Percentiles rank a stretch among this genome's conserved stretches.
Evolutionary conservation across 2,113 vertebrate species (phyloP).

Genomic region (Ovis canadensis): DNA sequence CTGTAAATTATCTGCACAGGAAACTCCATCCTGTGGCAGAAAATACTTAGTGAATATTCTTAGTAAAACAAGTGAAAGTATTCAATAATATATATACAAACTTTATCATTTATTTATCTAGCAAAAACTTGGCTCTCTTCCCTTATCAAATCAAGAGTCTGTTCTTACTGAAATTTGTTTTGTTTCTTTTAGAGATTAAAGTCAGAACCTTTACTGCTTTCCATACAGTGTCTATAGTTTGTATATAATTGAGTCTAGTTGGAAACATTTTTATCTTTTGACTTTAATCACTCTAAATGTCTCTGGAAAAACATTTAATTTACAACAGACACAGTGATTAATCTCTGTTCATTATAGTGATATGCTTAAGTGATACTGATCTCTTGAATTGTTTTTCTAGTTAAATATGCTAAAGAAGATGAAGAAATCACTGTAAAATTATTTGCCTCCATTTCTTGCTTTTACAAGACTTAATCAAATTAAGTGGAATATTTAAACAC

Average conservation of each 20-base stretch:
- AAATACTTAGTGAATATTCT: not conserved
- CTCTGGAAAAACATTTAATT: constrained; percentile 27
- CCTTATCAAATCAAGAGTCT: constrained; percentile 22
- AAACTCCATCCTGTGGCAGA: not conserved
- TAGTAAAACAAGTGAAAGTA: not conserved
- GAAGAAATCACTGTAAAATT: constrained; percentile 3
- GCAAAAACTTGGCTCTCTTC: constrained; percentile 16
- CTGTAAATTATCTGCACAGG: not conserved
- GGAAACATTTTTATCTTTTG: constrained; percentile 62
- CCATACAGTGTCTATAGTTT: constrained; percentile 12
- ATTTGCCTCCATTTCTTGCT: constrained; percentile 5
- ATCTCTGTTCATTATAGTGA: constrained; percentile 9
- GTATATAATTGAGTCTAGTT: constrained; percentile 57
- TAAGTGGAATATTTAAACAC: not conserved
- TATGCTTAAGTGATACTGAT: not conserved
- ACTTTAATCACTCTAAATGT: constrained; percentile 26
- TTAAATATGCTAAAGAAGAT: constrained; percentile 32
- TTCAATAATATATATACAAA: not conserved
- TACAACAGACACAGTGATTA: constrained; percentile 39
- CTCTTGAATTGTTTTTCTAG: not conserved
- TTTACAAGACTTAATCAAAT: not conserved
- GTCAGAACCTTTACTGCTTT: constrained; percentile 2
- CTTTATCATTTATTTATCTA: constrained; percentile 27
- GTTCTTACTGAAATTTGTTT: constrained; percentile 39
- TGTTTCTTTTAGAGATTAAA: constrained; percentile 38